phyloP scores from a whole-genome alignment of 2,797 vertebrate genomes.

The Mionectes olivaceus region DNA sequence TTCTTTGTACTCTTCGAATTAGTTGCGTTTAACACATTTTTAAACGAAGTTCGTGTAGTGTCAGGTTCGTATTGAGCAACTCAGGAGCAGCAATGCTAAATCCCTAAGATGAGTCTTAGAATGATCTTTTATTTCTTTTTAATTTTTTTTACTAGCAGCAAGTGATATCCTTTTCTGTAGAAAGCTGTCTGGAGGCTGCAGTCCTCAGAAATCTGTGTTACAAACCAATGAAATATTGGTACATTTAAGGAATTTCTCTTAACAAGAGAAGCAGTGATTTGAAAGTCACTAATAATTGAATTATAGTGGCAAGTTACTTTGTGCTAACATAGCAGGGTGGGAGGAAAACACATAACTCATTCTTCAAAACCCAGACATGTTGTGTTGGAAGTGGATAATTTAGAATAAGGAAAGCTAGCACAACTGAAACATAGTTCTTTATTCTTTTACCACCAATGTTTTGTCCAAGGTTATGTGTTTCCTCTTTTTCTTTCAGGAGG shows the following conservation, averaged over 20 bases:
- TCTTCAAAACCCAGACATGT: not conserved
- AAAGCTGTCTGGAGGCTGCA: not conserved
- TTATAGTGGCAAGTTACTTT: not conserved
- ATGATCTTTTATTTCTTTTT: not conserved
- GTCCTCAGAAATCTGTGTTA: not conserved
- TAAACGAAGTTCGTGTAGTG: fast-evolving
- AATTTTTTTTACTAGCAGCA: not conserved
- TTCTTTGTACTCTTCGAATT: not conserved
- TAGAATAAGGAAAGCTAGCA: not conserved
- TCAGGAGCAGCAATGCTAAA: not conserved
- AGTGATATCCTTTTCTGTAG: fast-evolving
- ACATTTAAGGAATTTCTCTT: not conserved
- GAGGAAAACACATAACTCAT: not conserved
- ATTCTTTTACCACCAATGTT: not conserved
- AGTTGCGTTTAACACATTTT: not conserved
- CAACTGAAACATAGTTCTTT: not conserved
- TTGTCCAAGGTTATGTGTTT: not conserved
- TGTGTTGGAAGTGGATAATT: not conserved
- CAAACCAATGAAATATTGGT: not conserved
- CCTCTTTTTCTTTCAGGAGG: not conserved
- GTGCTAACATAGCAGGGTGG: not conserved
- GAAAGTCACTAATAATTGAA: not conserved
- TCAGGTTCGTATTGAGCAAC: not conserved
- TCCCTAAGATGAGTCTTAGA: not conserved
- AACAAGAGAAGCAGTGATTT: not conserved